A percentile compares a stretch with the other conserved stretches of the same genome.
phyloP scores from a whole-genome alignment of 2,797 vertebrate species.

The Pseudotriccus pelzelni region DNA sequence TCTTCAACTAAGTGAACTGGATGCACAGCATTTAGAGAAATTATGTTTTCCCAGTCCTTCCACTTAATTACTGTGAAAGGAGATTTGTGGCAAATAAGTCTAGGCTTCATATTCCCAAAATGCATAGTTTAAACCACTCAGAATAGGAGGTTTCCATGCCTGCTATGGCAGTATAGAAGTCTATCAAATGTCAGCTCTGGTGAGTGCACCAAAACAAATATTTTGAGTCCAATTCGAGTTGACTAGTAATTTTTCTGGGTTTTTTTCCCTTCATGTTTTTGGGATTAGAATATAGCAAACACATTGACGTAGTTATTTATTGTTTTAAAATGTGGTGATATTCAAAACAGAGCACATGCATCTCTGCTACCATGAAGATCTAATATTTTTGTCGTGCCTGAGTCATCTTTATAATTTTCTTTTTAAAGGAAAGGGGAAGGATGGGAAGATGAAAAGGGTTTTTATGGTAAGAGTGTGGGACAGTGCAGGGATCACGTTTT shows the following conservation, averaged over 20 bases:
- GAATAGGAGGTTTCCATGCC: background rate
- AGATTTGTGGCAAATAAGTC: background rate
- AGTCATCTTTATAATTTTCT: background rate
- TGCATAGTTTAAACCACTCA: background rate
- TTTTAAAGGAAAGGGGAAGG: background rate
- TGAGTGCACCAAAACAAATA: background rate
- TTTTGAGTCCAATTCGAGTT: background rate
- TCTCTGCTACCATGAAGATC: background rate
- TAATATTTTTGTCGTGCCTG: background rate
- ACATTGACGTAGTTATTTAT: background rate
- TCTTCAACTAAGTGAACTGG: background rate
- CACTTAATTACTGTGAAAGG: background rate
- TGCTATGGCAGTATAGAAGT: background rate
- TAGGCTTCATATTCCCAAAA: background rate
- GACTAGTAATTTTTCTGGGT: background rate
- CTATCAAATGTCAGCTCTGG: background rate
- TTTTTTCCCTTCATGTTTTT: background rate
- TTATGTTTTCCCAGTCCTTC: background rate
- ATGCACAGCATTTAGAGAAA: background rate
- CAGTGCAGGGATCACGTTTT: background rate
- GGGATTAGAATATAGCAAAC: background rate
- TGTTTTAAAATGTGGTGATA: background rate
- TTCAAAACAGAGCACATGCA: background rate
- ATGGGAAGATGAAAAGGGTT: background rate
- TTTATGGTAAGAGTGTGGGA: background rate